Conservation (phyloP, 37 sponge, comb jelly and placozoan species). For the Lycopodina hypogea region DNA sequence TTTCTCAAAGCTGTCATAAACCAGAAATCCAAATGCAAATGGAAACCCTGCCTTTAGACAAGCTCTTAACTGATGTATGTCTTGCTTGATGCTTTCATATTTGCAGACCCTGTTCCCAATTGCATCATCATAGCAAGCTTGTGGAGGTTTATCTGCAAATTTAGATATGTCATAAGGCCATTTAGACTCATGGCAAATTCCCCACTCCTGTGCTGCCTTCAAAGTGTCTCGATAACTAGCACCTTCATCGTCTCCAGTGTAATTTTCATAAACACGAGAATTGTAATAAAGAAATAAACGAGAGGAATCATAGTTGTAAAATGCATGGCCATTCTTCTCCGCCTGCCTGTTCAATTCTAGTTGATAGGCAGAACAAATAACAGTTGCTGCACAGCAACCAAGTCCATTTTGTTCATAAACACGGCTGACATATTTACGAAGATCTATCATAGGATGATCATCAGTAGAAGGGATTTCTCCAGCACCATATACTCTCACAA, state of each 20-base stretch:
- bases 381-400: constrained; percentile 14
- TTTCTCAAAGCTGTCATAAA: background rate
- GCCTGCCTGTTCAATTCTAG: background rate
- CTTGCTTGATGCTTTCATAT: constrained; percentile 1
- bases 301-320: background rate
- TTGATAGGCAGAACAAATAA: constrained; percentile 7
- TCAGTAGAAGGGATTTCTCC: background rate
- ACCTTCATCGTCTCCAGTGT: background rate
- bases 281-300: constrained; percentile 31
- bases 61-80: constrained; percentile 14
- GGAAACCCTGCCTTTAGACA: constrained; percentile 7
- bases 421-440: background rate
- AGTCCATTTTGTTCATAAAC: constrained; percentile 11
- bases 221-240: constrained; percentile 11
- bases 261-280: background rate
- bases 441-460: constrained; percentile 7
- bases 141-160: background rate
- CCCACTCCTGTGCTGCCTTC: background rate
- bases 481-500: background rate
- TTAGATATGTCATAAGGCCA: constrained; percentile 2
- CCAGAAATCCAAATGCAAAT: background rate
- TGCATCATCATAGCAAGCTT: constrained; percentile 1
- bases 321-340: background rate
- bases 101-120: constrained; percentile 4
- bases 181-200: constrained; percentile 15